phyloP scores from a whole-genome alignment of 2,797 vertebrate species.

The Gymnopithys bicolor region DNA sequence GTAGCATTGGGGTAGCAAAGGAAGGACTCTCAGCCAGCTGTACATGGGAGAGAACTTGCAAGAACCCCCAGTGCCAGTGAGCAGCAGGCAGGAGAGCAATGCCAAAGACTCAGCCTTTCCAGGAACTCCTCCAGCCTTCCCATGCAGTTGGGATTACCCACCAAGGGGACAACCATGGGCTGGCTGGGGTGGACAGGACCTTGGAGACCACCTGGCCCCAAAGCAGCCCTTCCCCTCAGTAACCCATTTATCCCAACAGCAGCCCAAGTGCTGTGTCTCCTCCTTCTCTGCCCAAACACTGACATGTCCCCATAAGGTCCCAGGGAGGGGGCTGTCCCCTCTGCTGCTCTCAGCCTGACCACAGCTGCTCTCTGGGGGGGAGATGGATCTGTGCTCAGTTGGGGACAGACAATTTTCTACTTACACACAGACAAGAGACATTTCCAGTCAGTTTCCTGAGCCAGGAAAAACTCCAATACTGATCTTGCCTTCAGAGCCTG shows the following conservation, averaged over 20 bases:
- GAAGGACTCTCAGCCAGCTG: background rate
- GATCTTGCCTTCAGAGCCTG: background rate
- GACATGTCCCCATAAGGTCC: accelerated
- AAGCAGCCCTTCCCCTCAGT: background rate
- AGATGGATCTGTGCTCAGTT: background rate
- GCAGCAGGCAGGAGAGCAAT: background rate
- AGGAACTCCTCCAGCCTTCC: background rate
- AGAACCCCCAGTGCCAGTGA: background rate
- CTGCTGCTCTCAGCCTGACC: background rate
- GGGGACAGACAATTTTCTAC: background rate
- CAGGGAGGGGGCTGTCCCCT: background rate
- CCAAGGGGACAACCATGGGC: background rate
- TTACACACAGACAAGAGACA: background rate
- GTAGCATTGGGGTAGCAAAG: background rate
- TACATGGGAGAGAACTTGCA: background rate
- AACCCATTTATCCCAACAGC: background rate
- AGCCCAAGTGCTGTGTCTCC: background rate
- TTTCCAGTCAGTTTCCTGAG: background rate
- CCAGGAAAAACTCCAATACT: background rate
- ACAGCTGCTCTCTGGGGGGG: background rate
- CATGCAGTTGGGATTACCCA: background rate
- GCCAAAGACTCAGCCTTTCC: background rate
- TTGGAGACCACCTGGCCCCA: background rate
- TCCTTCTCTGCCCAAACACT: background rate
- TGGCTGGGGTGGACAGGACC: background rate